Conservation (phyloP, 2,888 invertebrate species). For the Hofmannophila pseudospretella region DNA sequence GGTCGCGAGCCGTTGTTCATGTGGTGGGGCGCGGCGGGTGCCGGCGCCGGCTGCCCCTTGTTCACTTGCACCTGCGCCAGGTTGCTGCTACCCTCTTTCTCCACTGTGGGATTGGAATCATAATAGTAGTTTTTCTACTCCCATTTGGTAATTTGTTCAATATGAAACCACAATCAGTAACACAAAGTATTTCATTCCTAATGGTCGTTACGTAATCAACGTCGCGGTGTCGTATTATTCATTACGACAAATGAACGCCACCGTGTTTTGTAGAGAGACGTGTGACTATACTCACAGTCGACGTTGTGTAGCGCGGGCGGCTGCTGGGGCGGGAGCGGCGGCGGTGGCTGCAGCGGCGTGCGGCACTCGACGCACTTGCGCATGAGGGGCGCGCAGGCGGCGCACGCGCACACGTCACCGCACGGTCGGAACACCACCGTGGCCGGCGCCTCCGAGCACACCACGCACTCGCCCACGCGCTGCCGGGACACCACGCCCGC, state of each 20-base stretch:
- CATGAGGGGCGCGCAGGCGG: constrained; percentile 93
- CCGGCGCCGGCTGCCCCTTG: constrained; percentile 66
- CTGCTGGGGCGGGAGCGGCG: constrained; percentile 23
- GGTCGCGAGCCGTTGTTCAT: constrained; percentile 64
- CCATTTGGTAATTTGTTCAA: no score
- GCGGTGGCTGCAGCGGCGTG: constrained; percentile 81
- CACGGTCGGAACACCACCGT: constrained; percentile 96
- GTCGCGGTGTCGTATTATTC: no score
- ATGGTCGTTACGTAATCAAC: no score
- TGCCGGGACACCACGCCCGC: constrained; percentile 87
- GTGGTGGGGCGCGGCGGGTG: constrained; percentile 63
- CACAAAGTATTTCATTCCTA: no score
- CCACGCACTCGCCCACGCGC: constrained; percentile 96
- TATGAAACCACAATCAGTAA: no score
- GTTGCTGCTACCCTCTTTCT: constrained; percentile 58
- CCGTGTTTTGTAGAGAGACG: no score
- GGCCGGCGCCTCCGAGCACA: constrained; percentile 96
- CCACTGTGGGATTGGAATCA: no score
- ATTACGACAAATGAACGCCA: no score
- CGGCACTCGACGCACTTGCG: constrained; percentile 98
- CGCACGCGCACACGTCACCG: constrained; percentile 95
- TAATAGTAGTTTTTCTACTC: no score
- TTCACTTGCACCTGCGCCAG: constrained; percentile 66
- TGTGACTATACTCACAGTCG: constrained; percentile 29
- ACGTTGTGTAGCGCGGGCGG: constrained; percentile 20